phyloP scores from a whole-genome alignment of 1,140 invertebrate genomes.

The Cydia fagiglandana region DNA sequence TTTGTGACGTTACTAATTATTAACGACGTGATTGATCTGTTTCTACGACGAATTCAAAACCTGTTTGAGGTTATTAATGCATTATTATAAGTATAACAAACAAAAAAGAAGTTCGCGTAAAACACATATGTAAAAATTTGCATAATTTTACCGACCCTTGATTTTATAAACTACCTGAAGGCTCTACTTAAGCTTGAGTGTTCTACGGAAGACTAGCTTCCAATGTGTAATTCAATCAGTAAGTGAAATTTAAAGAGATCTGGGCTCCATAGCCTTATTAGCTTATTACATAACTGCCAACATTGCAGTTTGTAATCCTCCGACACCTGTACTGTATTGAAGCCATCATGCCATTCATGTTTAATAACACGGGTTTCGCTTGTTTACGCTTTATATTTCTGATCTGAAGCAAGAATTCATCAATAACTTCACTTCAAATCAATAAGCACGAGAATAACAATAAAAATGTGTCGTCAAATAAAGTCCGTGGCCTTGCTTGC shows the following conservation, averaged over 20 bases:
- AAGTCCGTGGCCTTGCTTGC: constrained; percentile 14
- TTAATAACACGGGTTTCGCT: neutral
- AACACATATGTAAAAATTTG: too few species aligned
- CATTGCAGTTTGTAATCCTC: neutral
- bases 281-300: neutral
- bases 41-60: neutral
- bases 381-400: neutral
- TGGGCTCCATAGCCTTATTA: too few species aligned
- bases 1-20: neutral
- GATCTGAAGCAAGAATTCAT: constrained; percentile 17
- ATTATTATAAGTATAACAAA: neutral
- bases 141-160: too few species aligned
- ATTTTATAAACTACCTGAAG: too few species aligned
- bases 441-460: constrained; percentile 11
- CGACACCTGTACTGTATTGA: neutral
- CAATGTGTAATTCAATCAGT: too few species aligned
- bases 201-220: too few species aligned
- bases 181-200: too few species aligned
- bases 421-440: constrained; percentile 9
- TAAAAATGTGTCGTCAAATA: constrained; percentile 1
- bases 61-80: neutral
- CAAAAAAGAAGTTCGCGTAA: neutral
- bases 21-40: neutral
- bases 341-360: neutral
- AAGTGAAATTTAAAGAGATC: too few species aligned